Base-by-base conservation (phyloP, 2,113 vertebrate genomes). In the Pycnonotus jocosus region DNA sequence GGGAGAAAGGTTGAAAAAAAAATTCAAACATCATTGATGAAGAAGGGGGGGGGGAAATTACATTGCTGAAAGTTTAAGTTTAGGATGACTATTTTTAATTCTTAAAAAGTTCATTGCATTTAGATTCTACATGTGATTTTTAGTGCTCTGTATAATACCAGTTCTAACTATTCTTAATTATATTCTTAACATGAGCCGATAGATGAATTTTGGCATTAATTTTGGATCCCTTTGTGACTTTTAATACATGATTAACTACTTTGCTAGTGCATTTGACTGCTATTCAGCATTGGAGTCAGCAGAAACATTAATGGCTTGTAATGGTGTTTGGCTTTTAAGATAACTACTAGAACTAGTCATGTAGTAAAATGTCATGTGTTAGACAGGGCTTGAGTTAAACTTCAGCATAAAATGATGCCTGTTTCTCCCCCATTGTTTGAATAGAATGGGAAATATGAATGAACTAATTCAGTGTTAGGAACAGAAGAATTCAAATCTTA, bases 261-360 rank as follows among this genome's bases (percentile, higher is more conserved):
- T 70, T 60, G 35, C 73, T 74, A 28, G 37, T 88, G 22, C 8
- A 17, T 72, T 77, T 89, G 24, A 53, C 40, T 48, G 25, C 45
- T 90, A 62, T 79, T 82, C 85, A 89, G 47, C 60, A 69, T 66
- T 50, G 88, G 73, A 93, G 20, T 90, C 73, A 92, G 65, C 90
- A 92, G 72, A 95, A 94, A 57, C 81, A 86, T 47, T 40, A 84
- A 57, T 64, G 51, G 54, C 70, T 93, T 80, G 31, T 90, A 69
- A 79, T 61, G 31, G 47, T 48, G 11, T 62, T 64, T 81, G 44
- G 8, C 56, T 95, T 94, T 86, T 85, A 86, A 65, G 27, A 22
- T 80, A 78, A 25, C 45, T 71, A 21, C 40, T 89, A 78, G 69
- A 60, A 65, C 24, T 57, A 68, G 54, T 70, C 16, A 30, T 54